phyloP scores from a whole-genome alignment of 2,797 vertebrate species.

The Harpagifer antarcticus region DNA sequence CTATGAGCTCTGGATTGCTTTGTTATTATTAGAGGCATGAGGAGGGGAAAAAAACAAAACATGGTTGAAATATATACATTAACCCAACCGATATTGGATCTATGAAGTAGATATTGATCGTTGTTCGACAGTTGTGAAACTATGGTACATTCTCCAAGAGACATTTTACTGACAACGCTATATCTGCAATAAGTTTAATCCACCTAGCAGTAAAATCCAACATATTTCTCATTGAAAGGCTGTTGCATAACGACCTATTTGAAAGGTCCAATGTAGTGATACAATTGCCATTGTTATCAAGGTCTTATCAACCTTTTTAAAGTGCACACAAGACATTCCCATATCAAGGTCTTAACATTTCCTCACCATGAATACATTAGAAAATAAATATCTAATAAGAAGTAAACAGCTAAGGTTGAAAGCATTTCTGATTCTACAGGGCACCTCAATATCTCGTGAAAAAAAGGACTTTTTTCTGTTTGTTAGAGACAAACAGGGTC shows the following conservation, averaged over 20 bases:
- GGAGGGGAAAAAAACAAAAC: neutral
- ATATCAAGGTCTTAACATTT: conserved; percentile 25
- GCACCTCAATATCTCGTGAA: neutral
- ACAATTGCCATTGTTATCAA: conserved; percentile 22
- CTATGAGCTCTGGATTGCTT: neutral
- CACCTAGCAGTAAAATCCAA: conserved; percentile 1
- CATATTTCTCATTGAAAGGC: conserved; percentile 32
- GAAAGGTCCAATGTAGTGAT: conserved; percentile 22
- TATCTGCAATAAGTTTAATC: neutral
- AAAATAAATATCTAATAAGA: neutral
- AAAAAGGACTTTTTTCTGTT: neutral
- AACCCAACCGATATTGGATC: neutral
- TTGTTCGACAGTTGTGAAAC: neutral
- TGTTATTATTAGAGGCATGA: neutral
- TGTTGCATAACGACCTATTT: conserved; percentile 22
- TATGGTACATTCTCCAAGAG: neutral
- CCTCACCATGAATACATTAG: conserved; percentile 1
- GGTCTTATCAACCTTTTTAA: conserved; percentile 9
- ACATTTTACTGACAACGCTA: neutral
- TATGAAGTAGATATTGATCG: neutral
- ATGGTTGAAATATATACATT: neutral
- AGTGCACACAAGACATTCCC: conserved; percentile 31
- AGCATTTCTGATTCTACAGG: neutral
- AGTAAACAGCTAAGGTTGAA: neutral
- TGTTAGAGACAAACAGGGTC: neutral